Conservation (phyloP, 1,140 invertebrate species). For the Meloidogyne floridensis region DNA sequence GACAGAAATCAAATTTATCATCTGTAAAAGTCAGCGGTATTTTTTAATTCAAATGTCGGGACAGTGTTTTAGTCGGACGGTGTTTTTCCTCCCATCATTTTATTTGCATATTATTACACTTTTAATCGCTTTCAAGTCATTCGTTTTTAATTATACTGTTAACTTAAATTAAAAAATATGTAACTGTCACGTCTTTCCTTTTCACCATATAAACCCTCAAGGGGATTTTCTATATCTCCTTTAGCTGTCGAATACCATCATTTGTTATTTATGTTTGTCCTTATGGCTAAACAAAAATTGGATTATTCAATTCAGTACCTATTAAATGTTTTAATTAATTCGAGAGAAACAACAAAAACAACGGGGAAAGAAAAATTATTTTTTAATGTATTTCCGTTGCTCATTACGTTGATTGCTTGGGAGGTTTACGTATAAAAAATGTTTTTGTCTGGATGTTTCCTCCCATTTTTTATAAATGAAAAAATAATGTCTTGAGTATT, state of each 20-base stretch:
- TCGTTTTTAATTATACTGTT: neutral
- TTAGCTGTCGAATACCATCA: neutral
- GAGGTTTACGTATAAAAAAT: neutral
- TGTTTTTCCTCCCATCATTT: neutral
- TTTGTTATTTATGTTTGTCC: neutral
- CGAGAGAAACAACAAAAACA: neutral
- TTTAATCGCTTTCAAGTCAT: neutral
- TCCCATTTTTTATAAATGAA: neutral
- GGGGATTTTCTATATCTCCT: neutral
- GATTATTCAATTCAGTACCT: neutral
- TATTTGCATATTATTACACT: neutral
- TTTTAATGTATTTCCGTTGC: constrained; percentile 1
- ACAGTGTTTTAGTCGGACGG: too few species aligned
- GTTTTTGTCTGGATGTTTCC: neutral
- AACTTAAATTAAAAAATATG: neutral
- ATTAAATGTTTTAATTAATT: constrained; percentile 4
- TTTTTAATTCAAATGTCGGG: too few species aligned
- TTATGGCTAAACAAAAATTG: neutral
- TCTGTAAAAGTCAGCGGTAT: too few species aligned
- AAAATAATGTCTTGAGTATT: neutral
- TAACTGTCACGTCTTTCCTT: neutral
- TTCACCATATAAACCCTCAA: neutral
- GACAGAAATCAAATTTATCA: too few species aligned
- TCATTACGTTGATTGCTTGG: neutral
- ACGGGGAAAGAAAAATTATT: neutral